Base-by-base conservation (phyloP, 2,888 invertebrate genomes). In the Anticlea derivata region DNA sequence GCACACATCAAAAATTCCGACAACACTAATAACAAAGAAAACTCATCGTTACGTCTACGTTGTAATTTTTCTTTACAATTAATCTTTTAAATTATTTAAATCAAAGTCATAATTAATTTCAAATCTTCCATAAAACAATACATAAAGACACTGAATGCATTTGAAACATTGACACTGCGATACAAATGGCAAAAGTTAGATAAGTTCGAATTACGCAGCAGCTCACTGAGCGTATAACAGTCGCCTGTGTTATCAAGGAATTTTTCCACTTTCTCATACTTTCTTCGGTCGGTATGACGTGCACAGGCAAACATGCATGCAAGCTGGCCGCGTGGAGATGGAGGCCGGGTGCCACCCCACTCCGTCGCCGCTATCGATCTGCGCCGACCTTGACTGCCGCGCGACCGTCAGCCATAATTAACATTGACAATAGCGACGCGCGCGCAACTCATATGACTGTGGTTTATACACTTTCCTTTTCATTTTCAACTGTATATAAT, bases 211-310 rank as follows among this genome's bases (percentile, higher is more conserved):
- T 67, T 66, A 68, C 63, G 60, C 59, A 68, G 68, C 47, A 51
- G 31, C 63, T 73, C 68, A 67, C 58, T 50, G 65, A 74, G 70
- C 71, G 70, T 66, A 66, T 56, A 70, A 63, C 60, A 64, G 51
- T 66, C 63, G 63, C 48, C 68, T 63, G 66, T 66, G 70, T 73
- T 77, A 78, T 73, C 65, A 71, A 78, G 74, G 84, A 87, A 88
- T 87, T 76, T 79, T 72, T 74, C 77, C 75, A 84, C 88, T 88
- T 88, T 88, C 86, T 60, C 84, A 75, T 73, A 84, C 87, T 88
- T 88, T 88, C 84, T 73, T 83, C 72, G 62, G 64, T 68, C 56
- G 68, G 68, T 65, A 68, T 77, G 67, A 76, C 70, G 70, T 77
- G 77, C 76, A 41, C 23, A 33, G 23, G 41, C 41, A 33, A 31